Base-by-base conservation (phyloP, 1,140 invertebrate genomes). In the Semibalanus balanoides region DNA sequence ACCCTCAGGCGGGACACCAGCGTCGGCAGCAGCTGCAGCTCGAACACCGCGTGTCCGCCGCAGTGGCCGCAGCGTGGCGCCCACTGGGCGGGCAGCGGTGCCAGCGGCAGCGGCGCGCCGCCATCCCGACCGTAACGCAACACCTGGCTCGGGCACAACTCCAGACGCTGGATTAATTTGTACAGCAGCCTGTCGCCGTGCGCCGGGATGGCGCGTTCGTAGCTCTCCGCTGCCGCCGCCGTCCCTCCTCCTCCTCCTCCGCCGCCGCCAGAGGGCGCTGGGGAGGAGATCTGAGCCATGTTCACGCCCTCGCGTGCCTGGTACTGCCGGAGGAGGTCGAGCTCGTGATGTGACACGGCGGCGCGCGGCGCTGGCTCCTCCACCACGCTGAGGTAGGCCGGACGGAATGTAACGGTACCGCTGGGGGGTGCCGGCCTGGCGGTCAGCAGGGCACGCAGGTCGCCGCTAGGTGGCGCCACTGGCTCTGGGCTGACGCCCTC, bases 111-210 rank as follows among this genome's bases (percentile, higher is more conserved):
- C 0, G 90, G 88, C 25, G 81, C 80, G 64, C 76, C 77, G 71
- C 76, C 87, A 77, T 90, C 89, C 72, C 90, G 86, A 30, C 88
- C 87, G 80, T 92, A 92, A 92, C 93, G 89, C 71, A 95, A 83
- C 79, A 94, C 87, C 82, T 95, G 93, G 35, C 90, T 88, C 31
- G 92, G 91, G 86, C 91, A 91, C n/a, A 86, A 83, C 74, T 90
- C 88, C 71, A 94, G 86, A 76, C 88, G 87, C 35, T 88, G 88
- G 0, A 91, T 80, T 80, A 95, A 94, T 78, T 90, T 88, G 83
- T 95, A 90, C 81, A 93, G 93, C 82, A 91, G 86, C 78, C 88
- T 86, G 82, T 95, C 93, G 0, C 92, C 93, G 82, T 94, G 93
- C 17, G 87, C 85, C 0, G 93, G 91, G 64, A 87, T 81, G 17